Conservation (phyloP, 1,140 invertebrate species). For the Kradibia gibbosae region DNA sequence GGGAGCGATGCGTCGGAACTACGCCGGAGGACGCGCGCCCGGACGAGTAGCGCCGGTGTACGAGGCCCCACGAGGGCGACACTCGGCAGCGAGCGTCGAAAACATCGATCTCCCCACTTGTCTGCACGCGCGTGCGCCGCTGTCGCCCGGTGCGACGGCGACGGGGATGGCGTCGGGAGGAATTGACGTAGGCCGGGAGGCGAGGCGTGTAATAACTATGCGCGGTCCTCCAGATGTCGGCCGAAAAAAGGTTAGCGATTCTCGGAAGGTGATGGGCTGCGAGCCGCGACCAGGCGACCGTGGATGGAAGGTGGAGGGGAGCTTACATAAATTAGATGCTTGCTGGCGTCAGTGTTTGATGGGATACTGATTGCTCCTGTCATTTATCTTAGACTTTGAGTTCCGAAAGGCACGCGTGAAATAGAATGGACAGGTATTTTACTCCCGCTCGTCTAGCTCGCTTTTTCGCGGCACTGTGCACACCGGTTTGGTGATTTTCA, state of each 20-base stretch:
- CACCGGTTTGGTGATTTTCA: not conserved
- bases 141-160: not conserved
- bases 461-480: not conserved
- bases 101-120: slow-evolving; percentile 42
- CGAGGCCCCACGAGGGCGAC: slow-evolving; percentile 34
- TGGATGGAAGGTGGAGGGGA: not conserved
- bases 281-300: not conserved
- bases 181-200: not conserved
- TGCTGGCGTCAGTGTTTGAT: slow-evolving; percentile 10
- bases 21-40: not conserved
- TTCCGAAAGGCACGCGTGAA: not conserved
- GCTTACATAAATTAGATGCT: not conserved
- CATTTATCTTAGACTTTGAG: not conserved
- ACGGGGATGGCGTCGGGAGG: not conserved
- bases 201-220: slow-evolving; percentile 31
- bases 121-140: not conserved
- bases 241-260: slow-evolving; percentile 34
- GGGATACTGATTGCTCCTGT: slow-evolving; percentile 28
- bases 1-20: not conserved
- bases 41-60: not conserved
- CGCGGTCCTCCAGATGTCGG: slow-evolving; percentile 38
- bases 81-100: slow-evolving; percentile 41
- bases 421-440: not conserved
- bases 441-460: not conserved
- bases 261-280: slow-evolving; percentile 14